These are phyloP conservation scores for Lithophane semibrunnea DNA, from an alignment of 2,888 invertebrate genomes.

Conservation along the genomic window DNA sequence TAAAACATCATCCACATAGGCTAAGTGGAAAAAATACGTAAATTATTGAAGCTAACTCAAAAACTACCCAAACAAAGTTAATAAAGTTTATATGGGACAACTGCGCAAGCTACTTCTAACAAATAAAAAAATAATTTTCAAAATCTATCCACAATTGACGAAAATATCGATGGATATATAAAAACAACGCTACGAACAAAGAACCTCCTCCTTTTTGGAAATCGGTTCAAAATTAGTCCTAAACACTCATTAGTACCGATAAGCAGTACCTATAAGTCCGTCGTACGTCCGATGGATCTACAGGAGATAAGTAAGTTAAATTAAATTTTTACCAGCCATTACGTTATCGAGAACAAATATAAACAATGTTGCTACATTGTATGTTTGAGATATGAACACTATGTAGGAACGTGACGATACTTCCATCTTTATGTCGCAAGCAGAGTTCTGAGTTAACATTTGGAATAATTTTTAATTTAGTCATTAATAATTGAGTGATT, in stretches of 20 bases:
- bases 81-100: too few species aligned
- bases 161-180: too few species aligned
- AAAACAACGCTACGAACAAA: too few species aligned
- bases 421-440: slow-evolving; percentile 2
- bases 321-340: slow-evolving; percentile 54
- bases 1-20: too few species aligned
- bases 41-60: too few species aligned
- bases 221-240: neutral
- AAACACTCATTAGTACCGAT: neutral
- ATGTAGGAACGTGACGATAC: slow-evolving; percentile 30
- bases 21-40: too few species aligned
- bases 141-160: too few species aligned
- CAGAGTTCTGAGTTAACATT: neutral
- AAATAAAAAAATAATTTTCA: too few species aligned
- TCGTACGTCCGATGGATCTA: slow-evolving; percentile 19
- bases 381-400: slow-evolving; percentile 41
- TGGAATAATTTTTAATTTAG: neutral
- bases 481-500: slow-evolving; percentile 2
- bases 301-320: slow-evolving; percentile 41
- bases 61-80: too few species aligned
- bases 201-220: too few species aligned
- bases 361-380: slow-evolving; percentile 54
- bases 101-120: too few species aligned
- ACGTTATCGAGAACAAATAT: slow-evolving; percentile 58
- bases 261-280: neutral